These are phyloP conservation scores for Cydia splendana DNA, from an alignment of 1,140 invertebrate species.

Conservation along the genomic window DNA sequence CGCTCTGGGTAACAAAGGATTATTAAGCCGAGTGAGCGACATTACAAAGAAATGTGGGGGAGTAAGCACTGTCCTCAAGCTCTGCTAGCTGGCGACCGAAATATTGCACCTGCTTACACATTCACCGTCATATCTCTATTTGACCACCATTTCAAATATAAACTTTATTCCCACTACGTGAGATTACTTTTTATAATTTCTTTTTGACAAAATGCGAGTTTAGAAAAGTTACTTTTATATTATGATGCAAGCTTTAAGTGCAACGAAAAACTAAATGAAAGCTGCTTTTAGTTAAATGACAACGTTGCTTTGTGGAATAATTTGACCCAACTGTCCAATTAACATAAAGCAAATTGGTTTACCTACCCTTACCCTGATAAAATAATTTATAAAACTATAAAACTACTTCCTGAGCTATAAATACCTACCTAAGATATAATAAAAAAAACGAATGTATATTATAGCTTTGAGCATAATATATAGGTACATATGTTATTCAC, in stretches of 20 bases:
- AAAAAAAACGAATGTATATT: too few relatives aligned
- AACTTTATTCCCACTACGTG: background rate
- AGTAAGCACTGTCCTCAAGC: conserved; percentile 23
- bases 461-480: too few relatives aligned
- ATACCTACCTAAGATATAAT: too few relatives aligned
- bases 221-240: background rate
- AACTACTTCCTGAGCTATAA: too few relatives aligned
- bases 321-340: conserved; percentile 7
- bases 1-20: conserved; percentile 22
- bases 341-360: background rate
- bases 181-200: background rate
- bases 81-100: background rate
- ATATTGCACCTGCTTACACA: conserved; percentile 16
- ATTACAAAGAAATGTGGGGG: conserved; percentile 28
- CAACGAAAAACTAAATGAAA: conserved; percentile 26
- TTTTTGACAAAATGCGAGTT: background rate
- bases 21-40: conserved; percentile 29
- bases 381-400: too few relatives aligned
- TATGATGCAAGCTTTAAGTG: background rate
- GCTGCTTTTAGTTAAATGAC: conserved; percentile 27
- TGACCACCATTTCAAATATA: background rate
- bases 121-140: background rate
- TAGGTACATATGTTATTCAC: too few relatives aligned
- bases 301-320: conserved; percentile 16
- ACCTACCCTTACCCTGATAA: too few relatives aligned